Evolutionary conservation across 2,888 invertebrate genomes (phyloP).

Genomic region (Drosophila diplacantha): DNA sequence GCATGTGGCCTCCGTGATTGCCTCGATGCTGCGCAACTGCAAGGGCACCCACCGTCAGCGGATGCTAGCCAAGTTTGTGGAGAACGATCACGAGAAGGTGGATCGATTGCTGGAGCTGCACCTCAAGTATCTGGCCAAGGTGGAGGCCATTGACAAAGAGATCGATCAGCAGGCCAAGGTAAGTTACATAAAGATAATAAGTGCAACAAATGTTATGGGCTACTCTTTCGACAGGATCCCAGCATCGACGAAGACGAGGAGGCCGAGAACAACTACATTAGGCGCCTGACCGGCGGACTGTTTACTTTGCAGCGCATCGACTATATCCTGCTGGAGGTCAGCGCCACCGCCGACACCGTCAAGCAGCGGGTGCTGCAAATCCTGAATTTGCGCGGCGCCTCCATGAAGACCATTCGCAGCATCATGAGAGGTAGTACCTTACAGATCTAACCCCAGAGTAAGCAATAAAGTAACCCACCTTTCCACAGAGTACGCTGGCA

Average conservation of each 20-base stretch:
- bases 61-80: conserved; percentile 95
- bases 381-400: conserved; percentile 91
- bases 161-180: conserved; percentile 81
- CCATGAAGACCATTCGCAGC: conserved; percentile 93
- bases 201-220: not conserved
- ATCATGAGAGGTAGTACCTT: conserved; percentile 87
- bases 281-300: conserved; percentile 94
- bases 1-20: conserved; percentile 94
- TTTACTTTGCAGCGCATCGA: conserved; percentile 97
- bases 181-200: not conserved
- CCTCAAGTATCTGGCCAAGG: conserved; percentile 97
- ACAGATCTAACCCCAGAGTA: accelerated
- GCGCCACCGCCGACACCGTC: conserved; percentile 83
- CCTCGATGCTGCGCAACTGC: conserved; percentile 95
- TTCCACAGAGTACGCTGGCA: conserved; percentile 92
- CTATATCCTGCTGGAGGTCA: conserved; percentile 89
- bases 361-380: conserved; percentile 94
- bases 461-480: not conserved
- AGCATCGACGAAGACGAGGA: conserved; percentile 83
- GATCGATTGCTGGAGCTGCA: conserved; percentile 97
- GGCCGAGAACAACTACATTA: conserved; percentile 92
- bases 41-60: conserved; percentile 93
- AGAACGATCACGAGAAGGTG: conserved; percentile 99
- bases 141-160: conserved; percentile 88
- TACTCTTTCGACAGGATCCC: conserved; percentile 55